Evolutionary conservation across 1,140 invertebrate genomes (phyloP), one percentile per base, ranked within the genome.

Genomic region (Drosophila fuyamai): DNA sequence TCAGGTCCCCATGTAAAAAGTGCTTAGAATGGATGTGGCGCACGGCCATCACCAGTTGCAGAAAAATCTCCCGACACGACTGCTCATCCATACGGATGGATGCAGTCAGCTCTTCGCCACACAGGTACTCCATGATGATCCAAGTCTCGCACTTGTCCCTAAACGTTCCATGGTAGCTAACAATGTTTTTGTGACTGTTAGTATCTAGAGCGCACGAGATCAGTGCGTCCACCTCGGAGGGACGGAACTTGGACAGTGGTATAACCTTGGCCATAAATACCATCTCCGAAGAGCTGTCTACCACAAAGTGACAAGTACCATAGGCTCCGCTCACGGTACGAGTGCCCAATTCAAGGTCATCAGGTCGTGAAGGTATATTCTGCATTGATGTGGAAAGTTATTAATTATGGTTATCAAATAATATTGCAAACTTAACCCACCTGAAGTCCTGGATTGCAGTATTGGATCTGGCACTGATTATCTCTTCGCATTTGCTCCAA

Each of bases 1-100:
- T 98, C 4, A 98, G 93, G 92, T 98, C 97, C 47, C 97, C 93
- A 93, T 98, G 97, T 14, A 98, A 97, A 32, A 98, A 95, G 27
- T 96, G 95, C 72, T 94, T 94, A 10, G 93, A 93, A 93, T 98
- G 97, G 94, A 98, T 96, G 89, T 95, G 97, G 55, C 94, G 93
- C 6, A 98, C 95, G 43, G 96, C 97, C 35, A 95, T 94, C 0
- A 97, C 95, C 46, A 98, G 92, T 85, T 97, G 96, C 43, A 93
- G 92, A 94, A 98, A 96, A 8, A 98, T 95, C 18, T 93, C 93
- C 47, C 95, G 95, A n/a, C 80, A 85, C n/a, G 44, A 36, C 1
- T 96, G 95, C 92, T 97, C 95, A 16, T 94, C 93, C 97, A 97
- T 83, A 95, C 94, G 73, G 94, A 91, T 57, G 96, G 95, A 61